Evolutionary conservation across 23 tunicate species (phyloP).

Genomic region (Halocynthia roretzi): DNA sequence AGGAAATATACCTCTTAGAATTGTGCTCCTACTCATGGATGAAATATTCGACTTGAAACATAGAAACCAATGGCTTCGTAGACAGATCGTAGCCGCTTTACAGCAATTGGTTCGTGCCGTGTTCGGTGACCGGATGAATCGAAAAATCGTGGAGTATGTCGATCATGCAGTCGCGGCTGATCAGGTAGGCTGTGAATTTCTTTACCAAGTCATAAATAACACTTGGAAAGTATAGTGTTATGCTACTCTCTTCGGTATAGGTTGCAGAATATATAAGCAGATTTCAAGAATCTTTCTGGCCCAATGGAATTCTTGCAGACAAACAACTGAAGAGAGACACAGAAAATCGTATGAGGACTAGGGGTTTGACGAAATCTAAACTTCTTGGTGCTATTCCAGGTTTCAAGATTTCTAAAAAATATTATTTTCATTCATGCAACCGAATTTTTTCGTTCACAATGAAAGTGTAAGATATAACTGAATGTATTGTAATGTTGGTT

Average conservation of each 20-base stretch:
- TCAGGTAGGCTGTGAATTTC: constrained; percentile 30
- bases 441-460: no score
- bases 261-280: constrained; percentile 49
- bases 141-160: constrained; percentile 73
- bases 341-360: constrained; percentile 44
- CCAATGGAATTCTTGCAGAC: constrained; percentile 79
- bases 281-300: constrained; percentile 81
- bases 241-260: constrained; percentile 11
- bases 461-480: no score
- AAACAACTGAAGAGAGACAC: constrained; percentile 34
- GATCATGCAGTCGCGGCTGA: constrained; percentile 77
- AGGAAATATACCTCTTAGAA: constrained; percentile 73
- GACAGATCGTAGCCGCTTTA: constrained; percentile 73
- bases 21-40: constrained; percentile 74
- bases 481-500: no score
- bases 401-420: constrained; percentile 4
- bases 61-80: constrained; percentile 83
- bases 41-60: constrained; percentile 84
- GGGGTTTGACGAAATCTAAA: constrained; percentile 83
- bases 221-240: no score
- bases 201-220: background rate
- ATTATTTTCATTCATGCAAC: background rate
- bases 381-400: constrained; percentile 89
- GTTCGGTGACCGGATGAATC: constrained; percentile 86
- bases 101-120: constrained; percentile 73